A percentile compares a stretch with the other conserved stretches of the same genome.
These are phyloP conservation scores for Troides helena DNA, from an alignment of 2,888 invertebrate species.

Conservation along the genomic window DNA sequence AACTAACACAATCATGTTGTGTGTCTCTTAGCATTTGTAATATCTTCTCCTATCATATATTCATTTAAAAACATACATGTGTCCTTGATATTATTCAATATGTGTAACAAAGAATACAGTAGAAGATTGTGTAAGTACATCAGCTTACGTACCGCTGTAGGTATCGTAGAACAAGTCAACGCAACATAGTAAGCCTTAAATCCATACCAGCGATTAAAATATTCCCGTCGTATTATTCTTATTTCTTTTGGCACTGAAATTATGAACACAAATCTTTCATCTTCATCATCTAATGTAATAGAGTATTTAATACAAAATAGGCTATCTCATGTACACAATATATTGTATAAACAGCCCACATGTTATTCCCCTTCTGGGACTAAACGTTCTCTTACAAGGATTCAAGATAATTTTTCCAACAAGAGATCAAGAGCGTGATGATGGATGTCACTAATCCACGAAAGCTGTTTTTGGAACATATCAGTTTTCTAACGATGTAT, in stretches of 20 bases:
- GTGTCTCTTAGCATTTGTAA: no score
- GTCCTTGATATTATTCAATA: no score
- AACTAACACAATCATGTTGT: no score
- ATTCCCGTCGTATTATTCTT: constrained; percentile 78
- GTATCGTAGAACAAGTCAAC: constrained; percentile 71
- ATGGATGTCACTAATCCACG: no score
- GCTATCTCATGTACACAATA: not conserved
- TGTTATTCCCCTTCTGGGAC: no score
- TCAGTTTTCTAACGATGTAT: no score
- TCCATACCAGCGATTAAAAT: constrained; percentile 83
- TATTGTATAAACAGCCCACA: not conserved
- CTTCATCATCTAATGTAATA: not conserved
- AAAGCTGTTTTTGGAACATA: no score
- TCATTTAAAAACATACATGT: no score
- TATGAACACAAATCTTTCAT: not conserved
- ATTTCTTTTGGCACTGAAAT: constrained; percentile 80
- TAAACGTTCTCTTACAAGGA: no score
- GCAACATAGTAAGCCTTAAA: constrained; percentile 81
- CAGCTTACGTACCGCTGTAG: constrained; percentile 64
- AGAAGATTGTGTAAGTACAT: not conserved
- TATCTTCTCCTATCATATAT: no score
- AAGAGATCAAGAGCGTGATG: no score
- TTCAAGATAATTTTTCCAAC: no score
- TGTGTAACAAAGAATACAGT: not conserved
- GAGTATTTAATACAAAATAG: not conserved